Conservation (phyloP, 1,140 invertebrate species). For the Heterodera schachtii region DNA sequence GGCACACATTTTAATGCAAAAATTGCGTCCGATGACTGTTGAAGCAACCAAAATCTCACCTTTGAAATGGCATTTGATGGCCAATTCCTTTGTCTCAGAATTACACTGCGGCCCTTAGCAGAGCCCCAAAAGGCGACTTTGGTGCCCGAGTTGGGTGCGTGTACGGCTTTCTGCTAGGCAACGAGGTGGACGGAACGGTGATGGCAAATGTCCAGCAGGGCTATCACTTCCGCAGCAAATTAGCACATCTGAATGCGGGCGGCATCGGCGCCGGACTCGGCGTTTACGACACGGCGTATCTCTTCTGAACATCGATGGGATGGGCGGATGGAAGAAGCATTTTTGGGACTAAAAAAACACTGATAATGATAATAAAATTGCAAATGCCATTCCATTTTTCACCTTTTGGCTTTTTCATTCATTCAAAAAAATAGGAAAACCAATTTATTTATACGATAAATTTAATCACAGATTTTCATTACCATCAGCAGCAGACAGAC, state of each 20-base stretch:
- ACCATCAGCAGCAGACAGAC: no score
- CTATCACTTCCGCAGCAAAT: conserved; percentile 88
- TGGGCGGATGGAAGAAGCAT: no score
- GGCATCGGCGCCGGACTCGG: conserved; percentile 87
- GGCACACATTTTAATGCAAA: conserved; percentile 92
- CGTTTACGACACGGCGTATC: conserved; percentile 75
- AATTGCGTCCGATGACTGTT: conserved; percentile 49
- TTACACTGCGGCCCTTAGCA: conserved; percentile 77
- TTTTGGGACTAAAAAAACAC: no score
- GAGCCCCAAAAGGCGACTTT: conserved; percentile 69
- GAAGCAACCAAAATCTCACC: conserved; percentile 34
- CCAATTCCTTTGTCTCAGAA: conserved; percentile 72
- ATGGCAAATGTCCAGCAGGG: conserved; percentile 78
- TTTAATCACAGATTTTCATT: no score
- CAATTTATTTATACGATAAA: no score
- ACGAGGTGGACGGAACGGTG: conserved; percentile 25
- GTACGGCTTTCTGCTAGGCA: conserved; percentile 81
- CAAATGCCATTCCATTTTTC: no score
- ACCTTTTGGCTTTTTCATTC: no score
- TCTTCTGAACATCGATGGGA: conserved; percentile 46
- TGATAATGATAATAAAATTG: no score
- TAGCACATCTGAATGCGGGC: conserved; percentile 82
- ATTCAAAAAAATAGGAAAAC: no score
- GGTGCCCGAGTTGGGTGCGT: conserved; percentile 90
- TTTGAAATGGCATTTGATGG: conserved; percentile 4